Evolutionary conservation across 1,140 invertebrate genomes (phyloP).

Genomic region (Meteorus sp.): DNA sequence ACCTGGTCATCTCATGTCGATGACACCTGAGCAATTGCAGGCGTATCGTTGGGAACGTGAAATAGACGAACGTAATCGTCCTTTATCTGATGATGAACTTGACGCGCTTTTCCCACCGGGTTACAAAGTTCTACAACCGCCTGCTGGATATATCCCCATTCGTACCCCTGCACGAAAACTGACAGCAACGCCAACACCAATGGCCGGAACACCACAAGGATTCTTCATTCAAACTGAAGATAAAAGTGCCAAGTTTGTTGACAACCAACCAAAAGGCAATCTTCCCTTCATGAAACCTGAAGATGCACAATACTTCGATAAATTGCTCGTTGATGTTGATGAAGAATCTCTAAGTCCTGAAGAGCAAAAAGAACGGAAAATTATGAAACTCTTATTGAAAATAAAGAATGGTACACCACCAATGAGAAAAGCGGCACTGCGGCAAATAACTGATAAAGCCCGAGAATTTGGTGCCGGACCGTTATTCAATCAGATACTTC

Average conservation of each 20-base stretch:
- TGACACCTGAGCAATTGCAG: slow-evolving; percentile 99
- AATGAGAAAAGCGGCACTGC: slow-evolving; percentile 95
- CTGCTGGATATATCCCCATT: slow-evolving; percentile 95
- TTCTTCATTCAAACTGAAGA: slow-evolving; percentile 95
- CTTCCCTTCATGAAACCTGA: slow-evolving; percentile 99
- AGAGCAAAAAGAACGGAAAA: slow-evolving; percentile 97
- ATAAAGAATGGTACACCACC: slow-evolving; percentile 99
- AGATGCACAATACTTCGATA: slow-evolving; percentile 99
- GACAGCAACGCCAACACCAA: slow-evolving; percentile 96
- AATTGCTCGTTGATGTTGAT: slow-evolving; percentile 96
- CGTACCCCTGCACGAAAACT: slow-evolving; percentile 96
- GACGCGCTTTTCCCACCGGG: slow-evolving; percentile 97
- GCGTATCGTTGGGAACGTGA: slow-evolving; percentile 99
- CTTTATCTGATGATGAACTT: slow-evolving; percentile 94
- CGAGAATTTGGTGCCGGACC: slow-evolving; percentile 98
- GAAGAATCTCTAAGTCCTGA: slow-evolving; percentile 94
- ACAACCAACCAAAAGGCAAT: slow-evolving; percentile 96
- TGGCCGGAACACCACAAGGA: slow-evolving; percentile 88
- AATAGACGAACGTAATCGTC: slow-evolving; percentile 96
- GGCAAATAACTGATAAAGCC: slow-evolving; percentile 99
- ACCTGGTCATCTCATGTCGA: slow-evolving; percentile 90
- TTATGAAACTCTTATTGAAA: slow-evolving; percentile 97
- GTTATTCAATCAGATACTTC: slow-evolving; percentile 98
- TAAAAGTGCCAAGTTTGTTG: slow-evolving; percentile 83
- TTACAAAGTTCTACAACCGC: slow-evolving; percentile 96